phyloP scores from a whole-genome alignment of 2,113 vertebrate genomes.

The Dunckerocampus dactyliophorus region DNA sequence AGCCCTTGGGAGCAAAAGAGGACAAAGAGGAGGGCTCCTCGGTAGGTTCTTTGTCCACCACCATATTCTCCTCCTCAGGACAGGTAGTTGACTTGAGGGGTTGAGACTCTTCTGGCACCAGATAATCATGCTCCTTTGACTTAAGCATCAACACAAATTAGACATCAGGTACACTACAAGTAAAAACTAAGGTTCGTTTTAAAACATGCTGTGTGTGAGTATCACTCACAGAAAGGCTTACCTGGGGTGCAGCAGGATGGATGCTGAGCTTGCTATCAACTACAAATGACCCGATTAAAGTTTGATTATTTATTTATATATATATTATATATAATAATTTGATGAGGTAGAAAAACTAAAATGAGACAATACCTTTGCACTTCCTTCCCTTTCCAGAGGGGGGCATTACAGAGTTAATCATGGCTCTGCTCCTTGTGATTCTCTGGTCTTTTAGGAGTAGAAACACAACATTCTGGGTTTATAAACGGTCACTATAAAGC shows the following conservation, averaged over 20 bases:
- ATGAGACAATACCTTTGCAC: constrained; percentile 25
- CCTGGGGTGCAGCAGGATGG: constrained; percentile 6
- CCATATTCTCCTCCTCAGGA: constrained; percentile 24
- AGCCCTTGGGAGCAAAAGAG: constrained; percentile 88
- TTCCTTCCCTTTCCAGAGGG: constrained; percentile 26
- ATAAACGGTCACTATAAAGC: neutral
- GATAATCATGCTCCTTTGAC: neutral
- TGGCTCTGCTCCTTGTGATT: constrained; percentile 49
- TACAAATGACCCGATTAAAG: neutral
- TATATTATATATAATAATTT: neutral
- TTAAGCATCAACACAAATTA: constrained; percentile 14
- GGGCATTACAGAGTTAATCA: constrained; percentile 26
- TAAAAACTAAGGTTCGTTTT: neutral
- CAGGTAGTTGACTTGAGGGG: neutral
- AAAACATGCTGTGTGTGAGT: fast-evolving
- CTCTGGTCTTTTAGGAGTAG: constrained; percentile 13
- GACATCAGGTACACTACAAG: neutral
- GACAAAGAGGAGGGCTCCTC: constrained; percentile 77
- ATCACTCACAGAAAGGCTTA: constrained; percentile 6
- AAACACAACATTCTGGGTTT: neutral
- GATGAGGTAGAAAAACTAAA: neutral
- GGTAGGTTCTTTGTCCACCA: constrained; percentile 22
- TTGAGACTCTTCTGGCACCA: neutral
- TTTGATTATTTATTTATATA: too few species aligned
- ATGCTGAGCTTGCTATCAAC: neutral